Evolutionary conservation across 2,113 vertebrate genomes (phyloP).

Genomic region (Narcine bancroftii): DNA sequence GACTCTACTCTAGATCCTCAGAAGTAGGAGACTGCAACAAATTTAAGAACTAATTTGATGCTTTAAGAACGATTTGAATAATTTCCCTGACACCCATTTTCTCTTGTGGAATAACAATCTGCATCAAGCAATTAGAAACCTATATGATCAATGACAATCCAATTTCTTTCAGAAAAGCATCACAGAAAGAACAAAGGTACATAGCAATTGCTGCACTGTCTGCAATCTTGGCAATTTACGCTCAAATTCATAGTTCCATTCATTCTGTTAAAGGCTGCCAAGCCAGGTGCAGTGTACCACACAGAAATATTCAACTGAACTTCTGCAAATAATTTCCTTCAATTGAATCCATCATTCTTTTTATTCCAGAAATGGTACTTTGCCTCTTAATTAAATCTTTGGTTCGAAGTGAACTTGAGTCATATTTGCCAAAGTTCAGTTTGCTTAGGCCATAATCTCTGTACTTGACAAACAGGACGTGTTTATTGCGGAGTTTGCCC

Average conservation of each 20-base stretch:
- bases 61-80: too few relatives aligned
- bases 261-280: not conserved
- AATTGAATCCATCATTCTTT: not conserved
- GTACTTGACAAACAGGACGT: not conserved
- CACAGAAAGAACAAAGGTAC: not conserved
- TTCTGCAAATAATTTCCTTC: not conserved
- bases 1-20: too few relatives aligned
- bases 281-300: not conserved
- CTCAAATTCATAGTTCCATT: not conserved
- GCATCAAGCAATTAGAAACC: not conserved
- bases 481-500: not conserved
- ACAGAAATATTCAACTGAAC: not conserved
- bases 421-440: not conserved
- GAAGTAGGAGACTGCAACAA: too few relatives aligned
- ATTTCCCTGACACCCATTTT: not conserved
- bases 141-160: not conserved
- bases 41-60: too few relatives aligned
- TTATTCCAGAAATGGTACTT: not conserved
- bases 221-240: not conserved
- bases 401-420: not conserved
- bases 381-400: not conserved
- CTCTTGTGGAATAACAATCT: not conserved
- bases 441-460: not conserved
- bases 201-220: too few relatives aligned
- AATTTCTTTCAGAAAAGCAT: not conserved